Evolutionary conservation across 2,113 vertebrate genomes (phyloP), one percentile per base, ranked within the genome.

Genomic region (Nyctibius bracteatus): DNA sequence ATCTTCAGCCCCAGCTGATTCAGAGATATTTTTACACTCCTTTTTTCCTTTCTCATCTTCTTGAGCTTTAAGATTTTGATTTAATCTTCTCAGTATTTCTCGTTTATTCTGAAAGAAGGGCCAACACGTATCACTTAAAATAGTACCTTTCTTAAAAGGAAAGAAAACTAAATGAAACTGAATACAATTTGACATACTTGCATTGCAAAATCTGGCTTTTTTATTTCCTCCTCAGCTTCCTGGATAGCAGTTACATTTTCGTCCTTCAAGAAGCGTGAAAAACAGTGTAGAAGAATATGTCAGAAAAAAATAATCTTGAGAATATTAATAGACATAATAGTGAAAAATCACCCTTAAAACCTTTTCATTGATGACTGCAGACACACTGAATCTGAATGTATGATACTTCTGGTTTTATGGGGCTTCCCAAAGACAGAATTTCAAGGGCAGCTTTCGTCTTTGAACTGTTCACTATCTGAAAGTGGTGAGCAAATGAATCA

Each of bases 71-170:
- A 99, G 96, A 97, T 99, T 99, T 96, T 99, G 98, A 97, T 99
- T 99, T 54, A 99, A 98, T 92, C 99, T 98, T 78, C 96, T 98
- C 20, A 99, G 97, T 97, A 99, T 99, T 96, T 99, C 98, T 95
- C 98, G 98, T 81, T 99, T 99, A 96, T 88, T 99, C 99, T 99
- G 96, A 94, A 98, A 97, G 11, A 91, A 83, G 58, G 43, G 84
- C 30, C 73, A 93, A 86, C 14, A 55, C 8, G 30, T 15, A 78
- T 17, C 52, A 84, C 41, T 77, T 86, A 85, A 83, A 90, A 70
- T 15, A 47, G 57, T 91, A 83, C 66, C 23, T 71, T 96, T 62
- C 82, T 74, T 67, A 68, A 77, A 92, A 33, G 4, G 31, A 77
- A 66, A 93, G 79, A 63, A 71, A 35, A 79, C 9, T 30, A 47